Conservation (phyloP, 2,113 vertebrate genomes). For the Balaenoptera acutorostrata region DNA sequence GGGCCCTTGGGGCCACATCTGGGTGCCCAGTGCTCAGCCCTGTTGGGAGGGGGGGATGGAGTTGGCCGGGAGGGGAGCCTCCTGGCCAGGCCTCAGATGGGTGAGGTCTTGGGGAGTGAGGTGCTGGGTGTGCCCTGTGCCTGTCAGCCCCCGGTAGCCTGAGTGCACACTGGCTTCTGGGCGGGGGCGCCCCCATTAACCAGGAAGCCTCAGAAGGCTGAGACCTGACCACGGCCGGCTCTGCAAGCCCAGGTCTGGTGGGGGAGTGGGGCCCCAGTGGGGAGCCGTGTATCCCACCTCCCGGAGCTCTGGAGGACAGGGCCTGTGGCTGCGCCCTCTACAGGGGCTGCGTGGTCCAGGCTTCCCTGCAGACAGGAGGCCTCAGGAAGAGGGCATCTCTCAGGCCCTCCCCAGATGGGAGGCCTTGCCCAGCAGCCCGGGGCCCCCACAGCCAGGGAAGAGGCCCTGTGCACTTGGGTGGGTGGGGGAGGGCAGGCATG, state of each 20-base stretch:
- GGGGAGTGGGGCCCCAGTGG: not conserved
- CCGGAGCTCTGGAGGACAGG: not conserved
- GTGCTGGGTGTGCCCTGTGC: not conserved
- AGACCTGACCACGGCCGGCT: not conserved
- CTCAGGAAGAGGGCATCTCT: not conserved
- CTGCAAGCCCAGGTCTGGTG: not conserved
- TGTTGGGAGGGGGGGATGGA: not conserved
- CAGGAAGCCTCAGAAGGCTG: not conserved
- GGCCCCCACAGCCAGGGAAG: not conserved
- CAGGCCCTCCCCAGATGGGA: not conserved
- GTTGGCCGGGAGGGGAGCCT: not conserved
- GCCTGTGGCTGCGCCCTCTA: not conserved
- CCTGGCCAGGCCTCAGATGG: not conserved
- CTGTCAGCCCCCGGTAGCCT: not conserved
- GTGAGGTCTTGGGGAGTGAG: not conserved
- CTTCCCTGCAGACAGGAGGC: not conserved
- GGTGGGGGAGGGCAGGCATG: rapidly evolving
- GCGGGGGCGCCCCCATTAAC: not conserved
- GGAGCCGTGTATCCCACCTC: not conserved
- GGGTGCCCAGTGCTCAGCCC: not conserved
- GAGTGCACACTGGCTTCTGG: not conserved
- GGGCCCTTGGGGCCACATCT: not conserved
- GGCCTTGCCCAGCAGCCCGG: not conserved
- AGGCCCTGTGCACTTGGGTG: not conserved
- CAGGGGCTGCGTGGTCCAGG: not conserved